Conservation (phyloP, 1,140 invertebrate species). For the Phortica variegata region DNA sequence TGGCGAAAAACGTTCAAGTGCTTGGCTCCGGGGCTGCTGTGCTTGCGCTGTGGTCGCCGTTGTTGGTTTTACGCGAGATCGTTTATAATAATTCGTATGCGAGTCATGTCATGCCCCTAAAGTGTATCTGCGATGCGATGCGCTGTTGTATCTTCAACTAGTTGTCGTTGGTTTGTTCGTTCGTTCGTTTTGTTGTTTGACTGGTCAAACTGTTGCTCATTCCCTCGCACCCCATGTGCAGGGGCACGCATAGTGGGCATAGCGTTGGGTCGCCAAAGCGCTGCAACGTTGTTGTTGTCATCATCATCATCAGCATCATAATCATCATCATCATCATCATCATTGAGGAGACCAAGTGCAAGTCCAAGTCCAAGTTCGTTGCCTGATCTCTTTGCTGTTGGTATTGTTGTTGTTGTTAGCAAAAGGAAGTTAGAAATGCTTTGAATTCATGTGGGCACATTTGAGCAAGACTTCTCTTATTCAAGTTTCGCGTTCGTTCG, state of each 20-base stretch:
- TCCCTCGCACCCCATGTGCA: too few species aligned
- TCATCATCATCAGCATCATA: slow-evolving; percentile 1
- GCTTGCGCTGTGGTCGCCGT: not conserved
- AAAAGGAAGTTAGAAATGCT: slow-evolving; percentile 51
- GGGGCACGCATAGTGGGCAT: slow-evolving; percentile 28
- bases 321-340: slow-evolving; percentile 9
- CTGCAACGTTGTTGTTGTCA: slow-evolving; percentile 5
- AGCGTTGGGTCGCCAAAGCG: slow-evolving; percentile 38
- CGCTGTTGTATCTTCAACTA: slow-evolving; percentile 11
- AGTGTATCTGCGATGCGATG: slow-evolving; percentile 50
- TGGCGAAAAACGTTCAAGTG: too few species aligned
- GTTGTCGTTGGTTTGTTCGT: slow-evolving; percentile 27
- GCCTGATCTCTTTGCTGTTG: too few species aligned
- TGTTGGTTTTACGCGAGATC: slow-evolving; percentile 54
- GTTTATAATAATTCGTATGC: slow-evolving; percentile 56
- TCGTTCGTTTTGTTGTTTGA: slow-evolving; percentile 29
- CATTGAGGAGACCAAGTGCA: too few species aligned
- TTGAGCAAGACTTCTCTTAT: slow-evolving; percentile 20
- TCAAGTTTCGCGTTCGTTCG: too few species aligned
- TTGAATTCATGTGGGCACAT: slow-evolving; percentile 36
- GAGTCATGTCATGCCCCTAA: slow-evolving; percentile 54
- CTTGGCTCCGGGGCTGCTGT: too few species aligned
- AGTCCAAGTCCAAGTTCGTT: too few species aligned
- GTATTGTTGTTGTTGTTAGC: too few species aligned
- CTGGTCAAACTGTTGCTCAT: not conserved